Conservation (phyloP, 2,888 invertebrate genomes). For the Macropis europaea region DNA sequence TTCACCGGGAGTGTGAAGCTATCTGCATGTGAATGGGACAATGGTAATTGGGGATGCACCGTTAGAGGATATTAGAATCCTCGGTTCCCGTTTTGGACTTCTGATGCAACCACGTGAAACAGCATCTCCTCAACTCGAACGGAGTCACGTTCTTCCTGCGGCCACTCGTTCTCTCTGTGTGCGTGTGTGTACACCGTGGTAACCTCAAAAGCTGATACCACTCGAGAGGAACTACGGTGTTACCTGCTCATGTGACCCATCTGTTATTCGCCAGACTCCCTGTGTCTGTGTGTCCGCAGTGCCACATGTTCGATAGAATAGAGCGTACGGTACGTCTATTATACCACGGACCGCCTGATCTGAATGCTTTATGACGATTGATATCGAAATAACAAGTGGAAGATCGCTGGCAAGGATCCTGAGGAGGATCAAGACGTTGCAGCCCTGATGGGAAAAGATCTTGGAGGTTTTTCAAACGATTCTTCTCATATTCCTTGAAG, state of each 20-base stretch:
- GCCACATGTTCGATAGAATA: slow-evolving; percentile 32
- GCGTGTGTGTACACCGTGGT: slow-evolving; percentile 41
- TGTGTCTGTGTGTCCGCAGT: background rate
- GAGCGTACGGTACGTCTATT: slow-evolving; percentile 34
- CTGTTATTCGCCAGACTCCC: slow-evolving; percentile 47
- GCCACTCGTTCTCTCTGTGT: background rate
- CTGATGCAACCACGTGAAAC: slow-evolving; percentile 45
- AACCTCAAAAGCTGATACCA: slow-evolving; percentile 63
- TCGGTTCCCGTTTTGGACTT: slow-evolving; percentile 35
- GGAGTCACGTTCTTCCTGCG: slow-evolving; percentile 70
- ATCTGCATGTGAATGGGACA: slow-evolving; percentile 77
- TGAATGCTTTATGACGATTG: slow-evolving; percentile 44
- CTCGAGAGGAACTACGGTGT: slow-evolving; percentile 57
- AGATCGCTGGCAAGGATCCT: background rate
- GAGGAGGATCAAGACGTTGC: background rate
- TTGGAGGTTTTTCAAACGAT: background rate
- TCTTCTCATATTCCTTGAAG: no score
- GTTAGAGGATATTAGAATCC: slow-evolving; percentile 72
- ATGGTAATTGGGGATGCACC: slow-evolving; percentile 77
- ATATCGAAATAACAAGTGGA: slow-evolving; percentile 42
- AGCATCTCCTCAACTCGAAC: slow-evolving; percentile 53
- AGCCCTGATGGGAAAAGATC: background rate
- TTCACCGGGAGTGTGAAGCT: slow-evolving; percentile 68
- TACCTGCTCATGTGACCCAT: slow-evolving; percentile 62
- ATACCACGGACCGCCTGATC: slow-evolving; percentile 12